phyloP scores from a whole-genome alignment of 2,113 vertebrate species.

The Montifringilla adamsi region DNA sequence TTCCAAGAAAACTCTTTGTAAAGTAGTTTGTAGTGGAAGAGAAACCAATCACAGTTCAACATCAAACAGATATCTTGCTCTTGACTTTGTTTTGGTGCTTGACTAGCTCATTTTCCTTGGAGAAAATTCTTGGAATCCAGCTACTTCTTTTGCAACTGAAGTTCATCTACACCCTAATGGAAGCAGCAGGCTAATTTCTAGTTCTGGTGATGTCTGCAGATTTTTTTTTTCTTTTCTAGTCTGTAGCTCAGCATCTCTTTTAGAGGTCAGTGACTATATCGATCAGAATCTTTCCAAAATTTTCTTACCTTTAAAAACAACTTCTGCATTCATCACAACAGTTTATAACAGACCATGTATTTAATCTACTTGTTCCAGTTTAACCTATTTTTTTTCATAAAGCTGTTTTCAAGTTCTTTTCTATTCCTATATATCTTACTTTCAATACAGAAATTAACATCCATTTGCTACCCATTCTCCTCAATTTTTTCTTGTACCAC shows the following conservation, averaged over 20 bases:
- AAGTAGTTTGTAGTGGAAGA: not conserved
- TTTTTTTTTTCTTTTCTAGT: not conserved
- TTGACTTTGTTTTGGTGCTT: not conserved
- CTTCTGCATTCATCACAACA: not conserved
- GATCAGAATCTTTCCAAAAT: not conserved
- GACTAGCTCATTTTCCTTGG: not conserved
- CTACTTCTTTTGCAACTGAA: not conserved
- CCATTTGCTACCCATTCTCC: not conserved
- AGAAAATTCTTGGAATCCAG: not conserved
- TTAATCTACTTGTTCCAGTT: not conserved
- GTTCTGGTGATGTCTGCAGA: not conserved
- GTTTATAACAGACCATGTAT: not conserved
- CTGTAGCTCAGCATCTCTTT: not conserved
- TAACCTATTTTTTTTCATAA: not conserved
- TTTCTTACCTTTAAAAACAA: not conserved
- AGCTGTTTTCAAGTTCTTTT: not conserved
- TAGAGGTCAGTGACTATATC: not conserved
- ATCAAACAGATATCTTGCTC: not conserved
- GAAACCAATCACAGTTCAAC: fast-evolving
- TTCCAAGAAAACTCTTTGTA: not conserved
- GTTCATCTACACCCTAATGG: not conserved
- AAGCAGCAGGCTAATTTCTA: not conserved
- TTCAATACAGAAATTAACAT: not conserved
- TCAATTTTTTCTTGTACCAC: not conserved
- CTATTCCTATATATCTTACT: not conserved